A percentile compares a stretch with the other conserved stretches of the same genome.
These are phyloP conservation scores for Notarius lentiginosus DNA, from an alignment of 2,113 vertebrate species.

Conservation along the genomic window DNA sequence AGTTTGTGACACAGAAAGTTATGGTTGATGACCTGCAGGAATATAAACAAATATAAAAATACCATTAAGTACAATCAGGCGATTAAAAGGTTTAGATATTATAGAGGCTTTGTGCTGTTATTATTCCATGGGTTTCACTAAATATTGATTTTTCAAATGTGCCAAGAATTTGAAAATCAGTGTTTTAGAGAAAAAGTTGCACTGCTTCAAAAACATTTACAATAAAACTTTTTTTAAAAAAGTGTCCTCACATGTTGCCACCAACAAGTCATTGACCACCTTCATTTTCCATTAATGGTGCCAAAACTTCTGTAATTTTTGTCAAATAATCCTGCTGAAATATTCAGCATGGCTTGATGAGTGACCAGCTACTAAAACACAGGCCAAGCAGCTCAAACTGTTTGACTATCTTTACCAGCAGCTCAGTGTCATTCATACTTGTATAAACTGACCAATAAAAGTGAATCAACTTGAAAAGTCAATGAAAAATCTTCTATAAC, in stretches of 20 bases:
- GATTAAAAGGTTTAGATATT: not conserved
- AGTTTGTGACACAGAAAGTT: not conserved
- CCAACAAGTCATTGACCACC: not conserved
- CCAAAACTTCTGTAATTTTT: not conserved
- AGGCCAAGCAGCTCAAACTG: not conserved
- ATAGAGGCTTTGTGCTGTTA: not conserved
- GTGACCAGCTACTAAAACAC: not conserved
- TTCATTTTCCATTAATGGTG: no score
- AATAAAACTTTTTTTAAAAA: not conserved
- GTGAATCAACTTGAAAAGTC: not conserved
- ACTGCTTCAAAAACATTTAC: no score
- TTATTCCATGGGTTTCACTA: not conserved
- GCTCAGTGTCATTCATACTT: not conserved
- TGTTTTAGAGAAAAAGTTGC: not conserved
- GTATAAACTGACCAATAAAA: not conserved
- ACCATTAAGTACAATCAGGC: not conserved
- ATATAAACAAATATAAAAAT: not conserved
- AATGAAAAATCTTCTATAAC: not conserved
- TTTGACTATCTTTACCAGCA: not conserved
- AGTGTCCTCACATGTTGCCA: not conserved
- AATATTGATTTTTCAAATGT: not conserved
- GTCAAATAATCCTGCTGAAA: not conserved
- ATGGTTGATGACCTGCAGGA: not conserved
- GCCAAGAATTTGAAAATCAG: not conserved
- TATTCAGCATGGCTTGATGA: not conserved